Evolutionary conservation across 2,113 vertebrate species (phyloP), one percentile per base, ranked within the genome.

Genomic region (Mohoua ochrocephala): DNA sequence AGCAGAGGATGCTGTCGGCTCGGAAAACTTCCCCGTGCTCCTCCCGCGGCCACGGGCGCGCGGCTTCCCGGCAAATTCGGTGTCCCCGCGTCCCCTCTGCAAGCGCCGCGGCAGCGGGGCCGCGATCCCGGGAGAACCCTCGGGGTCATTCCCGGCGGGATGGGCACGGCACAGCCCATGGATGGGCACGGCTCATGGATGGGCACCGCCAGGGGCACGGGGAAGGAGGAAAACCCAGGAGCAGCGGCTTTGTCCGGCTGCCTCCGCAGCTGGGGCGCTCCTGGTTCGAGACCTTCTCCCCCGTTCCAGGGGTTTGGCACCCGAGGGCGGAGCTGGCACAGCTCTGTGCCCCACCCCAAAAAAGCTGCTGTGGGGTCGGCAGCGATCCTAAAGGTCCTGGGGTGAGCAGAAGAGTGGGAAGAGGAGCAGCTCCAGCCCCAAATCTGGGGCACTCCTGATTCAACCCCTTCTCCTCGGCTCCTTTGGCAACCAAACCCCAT

Each of bases 1-100:
- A 6, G 84, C 93, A 96, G 96, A 28, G 89, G 96, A 89, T 77
- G 93, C 82, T 94, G 73, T 94, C 2, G 69, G 92, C 93, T 92
- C 4, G 33, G 67, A 39, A 3, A 75, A 9, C 22, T 10, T 18
- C 22, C 41, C 76, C 1, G 59, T 2, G 60, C 65, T 10, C 37
- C 15, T 23, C 9, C 18, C 47, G 20, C 33, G 8, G 50, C 35
- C 33, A 11, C 45, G 4, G 65, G 65, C 2, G 22, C 3, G 53
- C 5, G 1, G 80, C 37, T 86, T 10, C 53, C 61, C 57, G 1
- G 47, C 23, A 4, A 18, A 39, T n/a, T 54, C 6, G 22, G 8
- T 6, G 42, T 44, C 37, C 45, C 69, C 14, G 60, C 10, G 35
- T 33, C 68, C 70, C 31, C 33, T 50, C 22, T n/a, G 65, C 56